These are phyloP conservation scores for Larimichthys polyactis DNA, from an alignment of 2,113 vertebrate species.

Conservation along the genomic window DNA sequence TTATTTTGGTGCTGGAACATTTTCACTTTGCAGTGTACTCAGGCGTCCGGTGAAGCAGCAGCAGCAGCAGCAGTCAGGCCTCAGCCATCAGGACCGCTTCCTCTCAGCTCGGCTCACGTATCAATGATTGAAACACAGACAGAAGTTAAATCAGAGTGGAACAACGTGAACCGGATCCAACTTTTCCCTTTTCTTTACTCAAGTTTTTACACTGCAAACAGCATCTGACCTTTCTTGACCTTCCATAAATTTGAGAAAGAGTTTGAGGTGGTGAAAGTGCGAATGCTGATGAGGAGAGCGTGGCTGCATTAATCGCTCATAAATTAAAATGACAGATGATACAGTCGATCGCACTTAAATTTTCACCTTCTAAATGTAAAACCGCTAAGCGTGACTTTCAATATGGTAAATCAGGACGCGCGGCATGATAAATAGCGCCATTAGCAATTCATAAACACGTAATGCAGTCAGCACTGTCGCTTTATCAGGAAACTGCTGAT, in stretches of 20 bases:
- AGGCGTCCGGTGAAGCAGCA: constrained; percentile 30
- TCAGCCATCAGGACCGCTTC: constrained; percentile 9
- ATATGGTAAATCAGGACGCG: constrained; percentile 42
- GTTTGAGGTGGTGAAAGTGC: constrained; percentile 7
- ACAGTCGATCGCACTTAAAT: constrained; percentile 48
- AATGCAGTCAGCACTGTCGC: constrained; percentile 19
- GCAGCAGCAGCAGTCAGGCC: background rate
- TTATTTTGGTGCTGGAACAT: constrained; percentile 43
- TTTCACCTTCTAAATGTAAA: constrained; percentile 65
- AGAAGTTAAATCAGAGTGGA: background rate
- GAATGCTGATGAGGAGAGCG: constrained; percentile 36
- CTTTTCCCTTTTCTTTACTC: background rate
- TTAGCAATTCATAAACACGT: constrained; percentile 74
- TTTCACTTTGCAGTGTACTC: constrained; percentile 53
- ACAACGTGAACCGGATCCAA: background rate
- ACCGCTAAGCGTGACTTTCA: constrained; percentile 59
- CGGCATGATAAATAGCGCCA: constrained; percentile 58
- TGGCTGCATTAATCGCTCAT: constrained; percentile 56
- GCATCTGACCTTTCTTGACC: background rate
- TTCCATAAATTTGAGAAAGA: background rate
- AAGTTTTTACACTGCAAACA: background rate
- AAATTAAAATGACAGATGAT: constrained; percentile 65
- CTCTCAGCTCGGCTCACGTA: background rate
- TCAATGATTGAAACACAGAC: constrained; percentile 49
- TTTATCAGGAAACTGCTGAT: constrained; percentile 66